A percentile compares a stretch with the other conserved stretches of the same genome.
Evolutionary conservation across 1,140 invertebrate species (phyloP).

Genomic region (Brachionus paranguensis): DNA sequence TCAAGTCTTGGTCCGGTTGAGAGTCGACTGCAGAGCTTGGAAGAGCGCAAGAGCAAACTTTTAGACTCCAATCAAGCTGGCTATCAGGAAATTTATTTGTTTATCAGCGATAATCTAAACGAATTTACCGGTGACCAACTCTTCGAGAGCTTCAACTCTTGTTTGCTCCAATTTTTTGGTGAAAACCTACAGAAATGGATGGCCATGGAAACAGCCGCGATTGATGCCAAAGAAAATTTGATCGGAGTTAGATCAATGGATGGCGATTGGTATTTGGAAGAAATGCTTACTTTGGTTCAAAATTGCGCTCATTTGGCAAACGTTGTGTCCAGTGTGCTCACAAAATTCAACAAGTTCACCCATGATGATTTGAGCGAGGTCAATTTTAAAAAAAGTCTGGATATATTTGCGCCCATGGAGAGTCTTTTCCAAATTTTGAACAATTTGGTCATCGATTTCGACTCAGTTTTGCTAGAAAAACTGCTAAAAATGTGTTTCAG

Average conservation of each 20-base stretch:
- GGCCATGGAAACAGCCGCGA: constrained; percentile 11
- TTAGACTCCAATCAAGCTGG: not conserved
- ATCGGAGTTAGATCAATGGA: constrained; percentile 1
- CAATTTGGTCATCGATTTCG: not conserved
- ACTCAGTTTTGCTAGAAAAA: not conserved
- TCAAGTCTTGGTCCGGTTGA: not conserved
- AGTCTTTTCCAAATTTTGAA: not conserved
- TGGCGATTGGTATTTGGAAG: constrained; percentile 38
- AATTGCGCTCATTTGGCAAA: not conserved
- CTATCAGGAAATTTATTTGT: not conserved
- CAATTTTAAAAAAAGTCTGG: not conserved
- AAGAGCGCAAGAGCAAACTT: not conserved
- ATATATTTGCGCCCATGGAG: not conserved
- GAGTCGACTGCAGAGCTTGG: not conserved
- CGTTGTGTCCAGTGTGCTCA: not conserved
- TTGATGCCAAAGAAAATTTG: not conserved
- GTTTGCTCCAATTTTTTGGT: constrained; percentile 3
- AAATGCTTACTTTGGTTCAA: not conserved
- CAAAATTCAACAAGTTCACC: not conserved
- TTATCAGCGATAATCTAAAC: not conserved
- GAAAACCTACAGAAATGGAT: constrained; percentile 33
- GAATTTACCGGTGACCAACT: not conserved
- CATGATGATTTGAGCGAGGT: not conserved
- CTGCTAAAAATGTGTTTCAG: not conserved
- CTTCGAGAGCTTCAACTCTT: not conserved